Conservation (phyloP, 2,888 invertebrate species). For the Pammene aurita region DNA sequence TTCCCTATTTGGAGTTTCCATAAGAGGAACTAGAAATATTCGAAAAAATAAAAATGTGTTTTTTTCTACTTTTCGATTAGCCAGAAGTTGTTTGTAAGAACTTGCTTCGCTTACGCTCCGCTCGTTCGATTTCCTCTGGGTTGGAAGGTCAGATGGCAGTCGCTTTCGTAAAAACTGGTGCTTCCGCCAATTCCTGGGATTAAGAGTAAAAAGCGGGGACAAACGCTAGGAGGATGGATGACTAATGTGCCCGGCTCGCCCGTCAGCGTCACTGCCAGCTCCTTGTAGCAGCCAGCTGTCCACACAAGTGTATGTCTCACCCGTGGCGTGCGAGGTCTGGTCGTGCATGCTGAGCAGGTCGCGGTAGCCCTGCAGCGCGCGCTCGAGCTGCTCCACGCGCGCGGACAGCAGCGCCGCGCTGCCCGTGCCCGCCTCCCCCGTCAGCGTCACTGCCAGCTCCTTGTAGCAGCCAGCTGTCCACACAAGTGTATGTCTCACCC, state of each 20-base stretch:
- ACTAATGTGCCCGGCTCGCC: conserved; percentile 63
- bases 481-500: conserved; percentile 67
- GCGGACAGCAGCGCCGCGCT: conserved; percentile 79
- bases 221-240: too few species aligned
- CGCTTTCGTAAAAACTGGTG: too few species aligned
- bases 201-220: too few species aligned
- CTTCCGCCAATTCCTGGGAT: too few species aligned
- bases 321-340: conserved; percentile 56
- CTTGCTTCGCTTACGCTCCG: too few species aligned
- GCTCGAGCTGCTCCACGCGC: conserved; percentile 88
- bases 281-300: conserved; percentile 92
- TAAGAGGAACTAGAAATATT: too few species aligned
- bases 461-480: conserved; percentile 89
- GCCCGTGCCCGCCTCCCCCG: conserved; percentile 68
- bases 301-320: conserved; percentile 72
- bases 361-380: conserved; percentile 88
- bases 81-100: too few species aligned
- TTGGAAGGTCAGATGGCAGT: too few species aligned
- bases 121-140: too few species aligned
- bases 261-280: conserved; percentile 84
- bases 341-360: conserved; percentile 87
- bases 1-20: too few species aligned
- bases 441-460: conserved; percentile 85
- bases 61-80: too few species aligned
- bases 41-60: too few species aligned